Conservation (phyloP, 1,140 invertebrate species). For the Tetramorium alpestre region DNA sequence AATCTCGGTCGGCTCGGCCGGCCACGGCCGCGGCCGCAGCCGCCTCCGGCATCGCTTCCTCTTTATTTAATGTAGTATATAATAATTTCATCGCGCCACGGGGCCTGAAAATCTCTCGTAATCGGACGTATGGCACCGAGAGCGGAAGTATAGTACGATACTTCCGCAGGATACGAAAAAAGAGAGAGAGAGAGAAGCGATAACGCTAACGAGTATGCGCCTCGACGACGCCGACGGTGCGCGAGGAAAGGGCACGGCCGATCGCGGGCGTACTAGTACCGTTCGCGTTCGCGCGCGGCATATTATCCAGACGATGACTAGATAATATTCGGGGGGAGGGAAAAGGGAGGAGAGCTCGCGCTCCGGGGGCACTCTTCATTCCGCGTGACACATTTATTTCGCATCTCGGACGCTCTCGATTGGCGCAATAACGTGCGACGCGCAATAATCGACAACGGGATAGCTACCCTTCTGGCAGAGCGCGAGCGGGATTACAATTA, state of each 20-base stretch:
- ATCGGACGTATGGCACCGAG: slow-evolving; percentile 31
- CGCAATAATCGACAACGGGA: background rate
- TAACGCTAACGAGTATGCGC: slow-evolving; percentile 2
- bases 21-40: background rate
- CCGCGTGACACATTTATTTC: slow-evolving; percentile 48
- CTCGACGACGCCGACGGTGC: background rate
- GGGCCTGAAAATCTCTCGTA: background rate
- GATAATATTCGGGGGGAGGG: slow-evolving; percentile 51
- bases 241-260: background rate
- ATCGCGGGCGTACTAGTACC: slow-evolving; percentile 1
- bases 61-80: background rate
- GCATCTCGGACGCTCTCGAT: slow-evolving; percentile 8
- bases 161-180: slow-evolving; percentile 50
- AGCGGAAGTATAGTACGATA: slow-evolving; percentile 44
- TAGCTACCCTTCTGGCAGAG: background rate
- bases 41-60: too few relatives aligned
- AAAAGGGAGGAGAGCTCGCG: background rate
- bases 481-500: slow-evolving; percentile 15
- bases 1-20: background rate
- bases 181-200: background rate
- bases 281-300: background rate
- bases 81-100: slow-evolving; percentile 2
- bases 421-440: slow-evolving; percentile 20
- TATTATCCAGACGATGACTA: slow-evolving; percentile 66
- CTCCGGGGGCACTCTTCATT: slow-evolving; percentile 22